Conservation (phyloP, 1,140 invertebrate species). For the Theocolax elegans region DNA sequence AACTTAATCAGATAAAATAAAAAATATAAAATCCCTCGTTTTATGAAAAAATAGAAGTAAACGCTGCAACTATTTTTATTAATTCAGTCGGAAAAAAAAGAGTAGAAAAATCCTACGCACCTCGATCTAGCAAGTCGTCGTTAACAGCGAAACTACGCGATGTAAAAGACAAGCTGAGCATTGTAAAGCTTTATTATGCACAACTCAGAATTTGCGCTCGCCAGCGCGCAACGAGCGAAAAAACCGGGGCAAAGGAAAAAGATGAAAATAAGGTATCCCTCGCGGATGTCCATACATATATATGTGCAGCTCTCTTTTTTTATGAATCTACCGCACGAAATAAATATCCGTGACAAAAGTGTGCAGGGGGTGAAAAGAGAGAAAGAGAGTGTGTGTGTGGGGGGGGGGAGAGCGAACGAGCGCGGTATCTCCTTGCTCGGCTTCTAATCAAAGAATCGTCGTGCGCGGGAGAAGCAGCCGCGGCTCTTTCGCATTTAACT, state of each 20-base stretch:
- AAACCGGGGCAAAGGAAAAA: neutral
- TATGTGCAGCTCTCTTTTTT: slow-evolving; percentile 1
- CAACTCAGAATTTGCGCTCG: neutral
- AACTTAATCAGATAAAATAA: too few species aligned
- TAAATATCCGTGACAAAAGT: slow-evolving; percentile 32
- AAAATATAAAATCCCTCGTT: too few species aligned
- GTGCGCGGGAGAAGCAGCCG: slow-evolving; percentile 15
- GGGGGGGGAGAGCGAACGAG: slow-evolving; percentile 7
- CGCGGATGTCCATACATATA: neutral
- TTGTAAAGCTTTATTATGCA: slow-evolving; percentile 23
- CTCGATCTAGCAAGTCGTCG: too few species aligned
- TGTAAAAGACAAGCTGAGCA: too few species aligned
- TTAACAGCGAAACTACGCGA: too few species aligned
- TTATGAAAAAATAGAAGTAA: too few species aligned
- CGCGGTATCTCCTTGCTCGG: slow-evolving; percentile 34
- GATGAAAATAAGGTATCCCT: slow-evolving; percentile 9
- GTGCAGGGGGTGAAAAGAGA: neutral
- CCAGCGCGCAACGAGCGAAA: neutral
- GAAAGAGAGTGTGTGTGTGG: too few species aligned
- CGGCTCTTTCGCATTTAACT: slow-evolving; percentile 35
- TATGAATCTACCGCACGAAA: slow-evolving; percentile 30
- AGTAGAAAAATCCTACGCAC: too few species aligned
- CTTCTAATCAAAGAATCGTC: slow-evolving; percentile 66
- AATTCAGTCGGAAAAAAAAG: too few species aligned
- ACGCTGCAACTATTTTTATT: too few species aligned